Base-by-base conservation (phyloP, 2,888 invertebrate genomes). In the Tribolium freemani region DNA sequence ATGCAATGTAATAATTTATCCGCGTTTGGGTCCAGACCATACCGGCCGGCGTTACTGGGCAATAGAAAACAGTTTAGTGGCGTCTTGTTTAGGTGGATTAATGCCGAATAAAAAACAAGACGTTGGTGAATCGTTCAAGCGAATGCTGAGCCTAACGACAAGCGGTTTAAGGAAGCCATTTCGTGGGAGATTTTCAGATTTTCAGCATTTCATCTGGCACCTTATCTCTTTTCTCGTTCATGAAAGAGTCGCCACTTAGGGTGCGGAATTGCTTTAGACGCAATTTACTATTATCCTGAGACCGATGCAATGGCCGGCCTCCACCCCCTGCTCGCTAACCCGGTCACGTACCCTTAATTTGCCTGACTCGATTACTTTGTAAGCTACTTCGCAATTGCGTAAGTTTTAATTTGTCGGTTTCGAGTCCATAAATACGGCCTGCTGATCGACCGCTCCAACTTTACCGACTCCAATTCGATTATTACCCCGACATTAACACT, bases 301-400 rank as follows among this genome's bases (percentile, higher is more conserved):
- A 68, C 73, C 69, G 51, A 60, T 67, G 64, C 67, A 45, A 58
- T 60, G 67, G 64, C 46, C 71, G 71, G 11, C 44, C 11, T 45
- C 53, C 61, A 16, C 61, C 51, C 50, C 53, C 13, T 30, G 44
- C 54, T 60, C 61, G 8, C 61, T 56, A 75, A 72, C 72, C 69
- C 72, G 61, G 73, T 76, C 76, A 76, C 76, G 76, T 76, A 75
- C 73, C 61, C 70, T 73, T 76, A 76, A 76, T 76, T 76, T 73
- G 76, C 73, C 63, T 74, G 73, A 76, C 71, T 73, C 73, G 73
- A 76, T 76, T 73, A 75, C 75, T 76, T 76, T 72, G 73, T 71
- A 71, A 71, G 71, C 75, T 70, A 75, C 73, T 75, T 75, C 66
- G 71, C 75, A 75, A 71, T 73, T 74, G 74, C 75, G 75, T 74